Base-by-base conservation (phyloP, 2,888 invertebrate species). In the Drosophila vallismaia region DNA sequence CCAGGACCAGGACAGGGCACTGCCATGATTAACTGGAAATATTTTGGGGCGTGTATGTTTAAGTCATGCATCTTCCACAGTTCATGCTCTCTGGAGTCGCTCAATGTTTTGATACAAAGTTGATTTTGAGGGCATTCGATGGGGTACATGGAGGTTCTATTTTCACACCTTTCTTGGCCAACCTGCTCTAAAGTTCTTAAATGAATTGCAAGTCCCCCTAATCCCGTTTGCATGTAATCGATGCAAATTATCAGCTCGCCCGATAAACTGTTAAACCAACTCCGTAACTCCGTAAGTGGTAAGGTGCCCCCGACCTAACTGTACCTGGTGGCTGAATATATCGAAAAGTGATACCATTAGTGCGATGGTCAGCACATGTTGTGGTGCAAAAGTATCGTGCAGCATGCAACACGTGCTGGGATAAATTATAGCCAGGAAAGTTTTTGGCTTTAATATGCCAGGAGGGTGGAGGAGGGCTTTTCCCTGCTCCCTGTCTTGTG, bases 361-460 rank as follows among this genome's bases (percentile, higher is more conserved):
- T 60, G 49, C 52, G 53, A 42, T 42, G 40, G 66, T 19, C 38
- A 45, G 48, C 31, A 44, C 51, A 60, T 42, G 55, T n/a, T 40
- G 49, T 57, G 53, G 28, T 40, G 24, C 42, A 44, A 54, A 51
- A 10, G 55, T 77, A 77, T 86, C 82, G 86, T 85, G 86, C 80
- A 67, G 83, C 82, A 82, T 82, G 82, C 82, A 85, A 85, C 82
- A 85, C 82, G 82, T 83, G 86, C 78, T 78, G 56, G 72, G 71
- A 76, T 80, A 85, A 82, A 57, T 82, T 85, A 85, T 85, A 82
- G 60, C 58, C 71, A 49, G 38, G 28, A 71, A 75, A 77, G 74
- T 68, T 68, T 59, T 64, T 55, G 60, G 64, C 85, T 68, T 77
- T 82, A 85, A 82, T 77, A 85, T 82, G 77, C 79, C 67, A 60